phyloP scores from a whole-genome alignment of 1,140 invertebrate species.

The Brachionus rotundiformis region DNA sequence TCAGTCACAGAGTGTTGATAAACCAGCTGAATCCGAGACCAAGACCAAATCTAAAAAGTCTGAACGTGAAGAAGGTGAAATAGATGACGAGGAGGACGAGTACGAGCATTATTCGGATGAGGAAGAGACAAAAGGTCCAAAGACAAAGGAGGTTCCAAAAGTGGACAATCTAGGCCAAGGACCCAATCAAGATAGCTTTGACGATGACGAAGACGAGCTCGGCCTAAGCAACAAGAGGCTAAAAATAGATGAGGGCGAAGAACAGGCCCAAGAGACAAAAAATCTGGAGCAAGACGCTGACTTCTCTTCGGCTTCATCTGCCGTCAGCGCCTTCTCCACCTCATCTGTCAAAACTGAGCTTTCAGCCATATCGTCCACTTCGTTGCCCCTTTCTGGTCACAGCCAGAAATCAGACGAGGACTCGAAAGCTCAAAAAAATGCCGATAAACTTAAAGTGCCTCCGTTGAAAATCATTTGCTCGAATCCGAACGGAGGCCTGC shows the following conservation, averaged over 20 bases:
- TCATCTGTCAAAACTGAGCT: conserved; percentile 21
- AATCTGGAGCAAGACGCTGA: neutral
- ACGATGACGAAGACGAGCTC: conserved; percentile 29
- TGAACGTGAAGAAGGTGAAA: conserved; percentile 14
- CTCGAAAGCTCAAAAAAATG: neutral
- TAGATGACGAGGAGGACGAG: conserved; percentile 33
- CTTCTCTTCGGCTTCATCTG: neutral
- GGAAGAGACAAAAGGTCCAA: neutral
- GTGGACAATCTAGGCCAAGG: neutral
- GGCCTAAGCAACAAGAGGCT: conserved; percentile 26
- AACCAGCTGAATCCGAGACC: neutral
- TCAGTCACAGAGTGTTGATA: neutral
- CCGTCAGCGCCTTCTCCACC: neutral
- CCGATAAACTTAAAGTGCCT: conserved; percentile 21
- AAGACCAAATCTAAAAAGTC: neutral
- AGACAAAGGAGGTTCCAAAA: neutral
- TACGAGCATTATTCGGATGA: conserved; percentile 19
- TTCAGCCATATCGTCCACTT: conserved; percentile 15
- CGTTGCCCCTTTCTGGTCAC: neutral
- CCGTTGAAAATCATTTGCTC: conserved; percentile 49
- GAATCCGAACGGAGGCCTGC: conserved; percentile 9
- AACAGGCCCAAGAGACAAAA: neutral
- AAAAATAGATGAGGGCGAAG: conserved; percentile 46
- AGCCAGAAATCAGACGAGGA: neutral
- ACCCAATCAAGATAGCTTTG: conserved; percentile 8